These are phyloP conservation scores for Oscheius sp. DNA, from an alignment of 2,888 invertebrate species.

Conservation along the genomic window DNA sequence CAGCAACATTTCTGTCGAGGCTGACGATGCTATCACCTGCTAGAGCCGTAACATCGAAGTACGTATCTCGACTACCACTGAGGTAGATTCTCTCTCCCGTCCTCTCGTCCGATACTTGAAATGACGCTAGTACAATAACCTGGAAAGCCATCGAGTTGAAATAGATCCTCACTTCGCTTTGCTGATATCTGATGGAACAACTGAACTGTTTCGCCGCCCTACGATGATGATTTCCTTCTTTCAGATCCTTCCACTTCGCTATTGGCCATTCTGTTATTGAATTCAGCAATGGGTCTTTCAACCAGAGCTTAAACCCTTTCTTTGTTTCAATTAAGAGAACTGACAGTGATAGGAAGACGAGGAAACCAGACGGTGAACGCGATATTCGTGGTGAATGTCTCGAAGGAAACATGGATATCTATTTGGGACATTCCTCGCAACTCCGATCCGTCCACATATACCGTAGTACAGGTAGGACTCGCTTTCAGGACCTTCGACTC, in stretches of 20 bases:
- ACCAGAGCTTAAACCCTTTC: conserved; percentile 39
- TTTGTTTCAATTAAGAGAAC: neutral
- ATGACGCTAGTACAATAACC: conserved; percentile 51
- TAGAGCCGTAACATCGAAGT: conserved; percentile 64
- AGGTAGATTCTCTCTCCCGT: conserved; percentile 62
- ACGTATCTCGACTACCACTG: conserved; percentile 52
- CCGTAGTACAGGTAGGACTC: conserved; percentile 65
- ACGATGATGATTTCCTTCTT: conserved; percentile 32
- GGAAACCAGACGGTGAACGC: conserved; percentile 67
- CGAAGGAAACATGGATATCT: conserved; percentile 58
- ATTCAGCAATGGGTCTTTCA: conserved; percentile 40
- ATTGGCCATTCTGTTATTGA: conserved; percentile 57
- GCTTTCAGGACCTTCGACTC: conserved; percentile 64
- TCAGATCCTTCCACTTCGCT: conserved; percentile 56
- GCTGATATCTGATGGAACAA: conserved; percentile 59
- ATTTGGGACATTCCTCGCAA: conserved; percentile 53
- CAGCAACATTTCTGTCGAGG: conserved; percentile 36
- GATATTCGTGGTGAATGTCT: conserved; percentile 49
- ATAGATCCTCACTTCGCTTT: conserved; percentile 53
- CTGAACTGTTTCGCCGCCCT: conserved; percentile 60
- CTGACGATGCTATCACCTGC: conserved; percentile 29
- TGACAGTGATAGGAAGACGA: conserved; percentile 57
- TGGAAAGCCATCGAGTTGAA: conserved; percentile 37
- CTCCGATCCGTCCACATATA: conserved; percentile 67
- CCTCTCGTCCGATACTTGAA: conserved; percentile 60